A percentile compares a stretch with the other conserved stretches of the same genome.
phyloP scores from a whole-genome alignment of 1,140 invertebrate species.

The Saccostrea echinata region DNA sequence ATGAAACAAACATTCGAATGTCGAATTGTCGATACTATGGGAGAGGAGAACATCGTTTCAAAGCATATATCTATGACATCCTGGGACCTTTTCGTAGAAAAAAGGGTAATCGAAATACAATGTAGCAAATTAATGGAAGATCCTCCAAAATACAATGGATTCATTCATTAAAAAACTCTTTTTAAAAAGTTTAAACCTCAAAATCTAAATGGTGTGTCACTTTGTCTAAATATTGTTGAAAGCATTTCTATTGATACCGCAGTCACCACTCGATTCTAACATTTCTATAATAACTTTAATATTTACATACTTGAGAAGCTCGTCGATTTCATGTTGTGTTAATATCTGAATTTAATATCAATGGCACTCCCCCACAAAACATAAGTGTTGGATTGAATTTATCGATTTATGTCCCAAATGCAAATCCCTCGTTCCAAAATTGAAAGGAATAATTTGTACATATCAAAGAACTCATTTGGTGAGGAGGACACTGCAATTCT shows the following conservation, averaged over 20 bases:
- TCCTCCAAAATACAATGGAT: too few species aligned
- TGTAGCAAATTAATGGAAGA: too few species aligned
- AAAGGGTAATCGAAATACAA: too few species aligned
- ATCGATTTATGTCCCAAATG: not conserved
- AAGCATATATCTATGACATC: too few species aligned
- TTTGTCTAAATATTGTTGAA: not conserved
- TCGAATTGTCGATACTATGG: too few species aligned
- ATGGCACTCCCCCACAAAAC: not conserved
- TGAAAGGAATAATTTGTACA: too few species aligned
- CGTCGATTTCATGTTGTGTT: not conserved
- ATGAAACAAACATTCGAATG: too few species aligned
- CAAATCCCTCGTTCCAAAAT: not conserved
- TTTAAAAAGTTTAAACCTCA: conserved; percentile 1
- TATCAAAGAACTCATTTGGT: too few species aligned
- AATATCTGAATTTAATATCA: not conserved
- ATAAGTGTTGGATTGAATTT: not conserved
- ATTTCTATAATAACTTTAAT: conserved; percentile 1
- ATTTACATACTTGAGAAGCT: not conserved
- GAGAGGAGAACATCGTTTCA: too few species aligned
- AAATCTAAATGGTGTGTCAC: not conserved
- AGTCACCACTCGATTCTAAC: not conserved
- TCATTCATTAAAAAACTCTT: not conserved
- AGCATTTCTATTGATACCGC: not conserved
- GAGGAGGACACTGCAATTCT: too few species aligned
- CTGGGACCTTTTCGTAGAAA: too few species aligned